Conservation (phyloP, 2,888 invertebrate genomes). For the Apodemia duryi region DNA sequence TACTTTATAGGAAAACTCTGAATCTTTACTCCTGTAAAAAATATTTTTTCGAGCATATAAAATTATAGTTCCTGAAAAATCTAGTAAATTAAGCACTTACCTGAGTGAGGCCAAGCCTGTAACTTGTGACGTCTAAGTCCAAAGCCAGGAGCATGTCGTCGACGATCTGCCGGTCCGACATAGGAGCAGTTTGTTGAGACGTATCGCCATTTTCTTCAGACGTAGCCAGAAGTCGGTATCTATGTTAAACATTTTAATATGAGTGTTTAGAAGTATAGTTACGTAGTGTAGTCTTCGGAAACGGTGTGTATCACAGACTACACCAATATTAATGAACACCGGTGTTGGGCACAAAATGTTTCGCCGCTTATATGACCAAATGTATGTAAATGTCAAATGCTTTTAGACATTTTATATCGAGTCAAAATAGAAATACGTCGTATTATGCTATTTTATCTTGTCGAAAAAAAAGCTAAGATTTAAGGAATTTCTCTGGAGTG, state of each 20-base stretch:
- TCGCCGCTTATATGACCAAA: too few species aligned
- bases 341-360: too few species aligned
- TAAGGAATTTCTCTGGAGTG: too few species aligned
- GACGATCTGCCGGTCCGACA: conserved; percentile 82
- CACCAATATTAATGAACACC: too few species aligned
- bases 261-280: neutral
- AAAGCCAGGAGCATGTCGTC: conserved; percentile 90
- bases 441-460: too few species aligned
- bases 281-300: too few species aligned
- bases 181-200: conserved; percentile 52
- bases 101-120: conserved; percentile 95
- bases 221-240: conserved; percentile 74
- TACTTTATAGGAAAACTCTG: too few species aligned
- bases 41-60: neutral
- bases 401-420: too few species aligned
- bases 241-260: conserved; percentile 32
- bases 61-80: neutral
- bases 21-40: neutral
- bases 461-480: too few species aligned
- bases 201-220: conserved; percentile 53
- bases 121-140: conserved; percentile 91
- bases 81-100: conserved; percentile 73
- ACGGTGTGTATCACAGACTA: too few species aligned
- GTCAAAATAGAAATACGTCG: too few species aligned
- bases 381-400: too few species aligned